Base-by-base conservation (phyloP, 2,888 invertebrate species). In the Balanococcus diminutus region DNA sequence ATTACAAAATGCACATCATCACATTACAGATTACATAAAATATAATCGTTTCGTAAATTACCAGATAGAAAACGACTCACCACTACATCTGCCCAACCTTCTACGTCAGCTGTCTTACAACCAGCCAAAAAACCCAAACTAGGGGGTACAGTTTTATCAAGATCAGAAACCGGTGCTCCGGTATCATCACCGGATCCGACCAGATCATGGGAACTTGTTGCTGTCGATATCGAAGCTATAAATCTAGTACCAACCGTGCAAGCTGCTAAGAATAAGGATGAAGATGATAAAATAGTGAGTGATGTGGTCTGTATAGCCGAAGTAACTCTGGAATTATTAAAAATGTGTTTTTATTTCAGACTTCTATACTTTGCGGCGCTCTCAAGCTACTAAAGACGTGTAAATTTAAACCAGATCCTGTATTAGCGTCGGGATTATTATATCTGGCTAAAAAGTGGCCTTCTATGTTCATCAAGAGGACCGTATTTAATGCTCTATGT, bases 361-460 rank as follows among this genome's bases (percentile, higher is more conserved):
- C 93, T 81, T 94, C 94, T 0, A 92, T 96, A 9, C 91, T 98
- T n/a, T 95, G 97, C 88, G 97, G 97, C 0, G 94, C 96, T 16
- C 94, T 98, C 39, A 95, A 95, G 88, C 92, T 94, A 0, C 91
- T 98, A 1, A 94, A 94, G 87, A 92, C 92, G 6, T 94, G 95
- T 88, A 92, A 96, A 81, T 93, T 95, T 85, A 97, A 97, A 89
- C 96, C 97, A 3, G 96, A 97, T 88, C 93, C 94, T 32, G 89
- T 91, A 6, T 91, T 95, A 46, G 95, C 94, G 89, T 92, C 96
- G 89, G 93, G 94, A 61, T 91, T 98, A 84, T 91, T 96, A 86
- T 95, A 96, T 89, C 90, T 97, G 25, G 95, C 95, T 0, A 96
- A 96, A 90, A 92, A 95, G 85, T 93, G 94, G 75, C 95, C 97